Conservation (phyloP, 2,113 vertebrate genomes). For the Ammodytes marinus region DNA sequence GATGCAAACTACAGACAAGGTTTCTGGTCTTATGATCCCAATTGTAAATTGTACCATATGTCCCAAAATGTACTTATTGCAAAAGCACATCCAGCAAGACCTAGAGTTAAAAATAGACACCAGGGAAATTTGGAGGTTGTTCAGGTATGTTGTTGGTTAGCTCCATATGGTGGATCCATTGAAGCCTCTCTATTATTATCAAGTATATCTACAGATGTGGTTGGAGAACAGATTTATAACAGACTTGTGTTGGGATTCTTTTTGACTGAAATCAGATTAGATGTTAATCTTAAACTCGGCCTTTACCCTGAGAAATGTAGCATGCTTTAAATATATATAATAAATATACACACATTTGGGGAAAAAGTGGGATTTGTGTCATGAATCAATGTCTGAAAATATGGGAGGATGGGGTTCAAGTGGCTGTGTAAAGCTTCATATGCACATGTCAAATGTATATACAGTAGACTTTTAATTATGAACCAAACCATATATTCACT, state of each 20-base stretch:
- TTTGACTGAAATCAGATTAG: slow-evolving; percentile 71
- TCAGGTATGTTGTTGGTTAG: slow-evolving; percentile 81
- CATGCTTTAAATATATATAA: slow-evolving; percentile 38
- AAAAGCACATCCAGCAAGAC: slow-evolving; percentile 60
- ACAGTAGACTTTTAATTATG: not conserved
- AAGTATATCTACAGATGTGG: slow-evolving; percentile 79
- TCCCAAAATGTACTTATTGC: slow-evolving; percentile 65
- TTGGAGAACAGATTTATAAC: slow-evolving; percentile 69
- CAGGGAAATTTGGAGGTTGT: slow-evolving; percentile 73
- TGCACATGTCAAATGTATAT: not conserved
- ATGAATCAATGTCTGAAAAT: slow-evolving; percentile 31
- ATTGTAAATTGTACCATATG: slow-evolving; percentile 71
- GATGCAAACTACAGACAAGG: slow-evolving; percentile 41
- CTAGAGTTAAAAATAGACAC: slow-evolving; percentile 73
- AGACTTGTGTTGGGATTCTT: slow-evolving; percentile 64
- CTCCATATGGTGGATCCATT: slow-evolving; percentile 73
- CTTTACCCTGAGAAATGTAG: slow-evolving; percentile 36
- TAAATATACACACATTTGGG: not conserved
- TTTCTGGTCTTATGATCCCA: slow-evolving; percentile 57
- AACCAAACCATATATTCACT: slow-evolving; percentile 1
- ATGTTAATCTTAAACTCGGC: slow-evolving; percentile 70
- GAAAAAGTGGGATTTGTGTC: slow-evolving; percentile 20
- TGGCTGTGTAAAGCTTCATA: slow-evolving; percentile 23
- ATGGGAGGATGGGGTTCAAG: slow-evolving; percentile 3
- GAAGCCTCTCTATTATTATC: slow-evolving; percentile 66